phyloP scores from a whole-genome alignment of 1,140 invertebrate genomes.

The Drosophila teissieri region DNA sequence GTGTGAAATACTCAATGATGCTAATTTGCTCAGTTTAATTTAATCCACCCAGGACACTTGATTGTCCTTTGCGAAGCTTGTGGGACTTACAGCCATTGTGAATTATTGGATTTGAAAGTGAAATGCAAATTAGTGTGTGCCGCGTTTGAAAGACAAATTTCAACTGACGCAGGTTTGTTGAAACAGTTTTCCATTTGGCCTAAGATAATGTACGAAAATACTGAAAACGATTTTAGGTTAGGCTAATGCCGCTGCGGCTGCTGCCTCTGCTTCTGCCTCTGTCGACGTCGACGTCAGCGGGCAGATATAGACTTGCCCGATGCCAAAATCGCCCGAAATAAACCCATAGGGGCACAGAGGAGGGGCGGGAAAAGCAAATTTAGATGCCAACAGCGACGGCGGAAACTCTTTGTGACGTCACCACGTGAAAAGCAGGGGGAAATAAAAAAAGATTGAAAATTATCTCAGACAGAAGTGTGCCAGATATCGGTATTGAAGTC shows the following conservation, averaged over 20 bases:
- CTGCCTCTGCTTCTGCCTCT: conserved; percentile 41
- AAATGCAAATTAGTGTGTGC: conserved; percentile 64
- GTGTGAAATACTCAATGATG: background rate
- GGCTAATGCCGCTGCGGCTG: conserved; percentile 57
- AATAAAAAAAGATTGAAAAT: conserved; percentile 21
- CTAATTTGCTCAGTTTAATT: background rate
- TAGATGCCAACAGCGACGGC: conserved; percentile 54
- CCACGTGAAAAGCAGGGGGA: conserved; percentile 2
- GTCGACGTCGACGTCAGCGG: conserved; percentile 32
- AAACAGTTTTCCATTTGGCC: conserved; percentile 83
- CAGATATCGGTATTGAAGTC: conserved; percentile 54
- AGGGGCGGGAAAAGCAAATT: conserved; percentile 43
- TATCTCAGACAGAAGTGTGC: conserved; percentile 65
- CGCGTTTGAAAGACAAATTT: conserved; percentile 69
- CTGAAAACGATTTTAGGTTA: conserved; percentile 71
- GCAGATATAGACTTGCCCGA: conserved; percentile 36
- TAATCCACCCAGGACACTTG: conserved; percentile 18
- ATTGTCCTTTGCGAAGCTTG: conserved; percentile 15
- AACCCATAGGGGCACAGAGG: conserved; percentile 49
- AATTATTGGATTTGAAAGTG: conserved; percentile 31
- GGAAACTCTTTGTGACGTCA: conserved; percentile 70
- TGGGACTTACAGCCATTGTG: conserved; percentile 75
- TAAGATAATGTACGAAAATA: conserved; percentile 73
- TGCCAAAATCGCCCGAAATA: conserved; percentile 78
- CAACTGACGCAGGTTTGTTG: conserved; percentile 79